Base-by-base conservation (phyloP, 1,140 invertebrate genomes). In the Magallana angulata region DNA sequence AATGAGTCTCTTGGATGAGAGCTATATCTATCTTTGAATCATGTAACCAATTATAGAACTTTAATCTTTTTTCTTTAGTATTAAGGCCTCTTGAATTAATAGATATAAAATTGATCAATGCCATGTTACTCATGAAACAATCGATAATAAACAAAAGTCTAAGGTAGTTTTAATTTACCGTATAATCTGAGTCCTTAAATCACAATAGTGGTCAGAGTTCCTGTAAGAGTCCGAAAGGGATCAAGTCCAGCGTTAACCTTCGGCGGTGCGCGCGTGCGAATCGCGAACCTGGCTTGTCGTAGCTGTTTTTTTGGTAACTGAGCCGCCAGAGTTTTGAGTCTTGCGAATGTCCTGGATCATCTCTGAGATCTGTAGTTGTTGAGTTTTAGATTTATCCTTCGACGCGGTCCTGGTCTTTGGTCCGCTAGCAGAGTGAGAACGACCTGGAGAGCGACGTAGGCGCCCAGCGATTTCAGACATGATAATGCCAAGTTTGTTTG, bases 1-100 rank as follows among this genome's bases (percentile, higher is more conserved):
- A 36, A 36, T 36, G 36, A 36, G 36, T 76, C 18, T 18, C 36
- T 36, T 76, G 71, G 9, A 76, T 11, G 18, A 76, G 18, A 16
- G 36, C 36, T 9, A 76, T 36, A 76, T 18, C 71, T 16, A 76
- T 18, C 18, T 76, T 76, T 16, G 71, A 16, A 18, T 76, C 71
- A 16, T 18, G 11, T 60, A 60, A 60, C 59, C 71, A 76, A 18
- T 76, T 18, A 36, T 76, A 76, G 11, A 76, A 18, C 18, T 76
- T 76, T 76, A 36, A 16, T 76, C 71, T 76, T 76, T 76, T 76
- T 76, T 76, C 71, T 18, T 76, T 18, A 1, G 71, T 16, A 18
- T 76, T 76, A 16, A 76, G 11, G 11, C 71, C 4, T 76, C 71
- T 11, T 9, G 18, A 4, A 76, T 76, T 76, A 11, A 76, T 36